These are phyloP conservation scores for Drosophila birchii DNA, from an alignment of 2,888 invertebrate species.

Conservation along the genomic window DNA sequence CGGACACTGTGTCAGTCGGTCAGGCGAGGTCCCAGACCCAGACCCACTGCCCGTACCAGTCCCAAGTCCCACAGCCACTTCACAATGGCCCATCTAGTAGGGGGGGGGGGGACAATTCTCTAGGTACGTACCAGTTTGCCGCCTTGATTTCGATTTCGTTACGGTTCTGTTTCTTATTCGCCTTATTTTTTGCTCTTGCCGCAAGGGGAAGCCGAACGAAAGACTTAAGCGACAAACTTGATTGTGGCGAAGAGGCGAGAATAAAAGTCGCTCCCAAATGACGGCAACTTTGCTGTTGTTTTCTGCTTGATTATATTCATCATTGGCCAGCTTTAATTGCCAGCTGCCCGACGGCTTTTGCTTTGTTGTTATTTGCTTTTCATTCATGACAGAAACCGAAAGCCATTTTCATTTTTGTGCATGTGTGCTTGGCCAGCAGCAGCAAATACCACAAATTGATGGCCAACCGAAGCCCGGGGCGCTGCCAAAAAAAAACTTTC, in stretches of 20 bases:
- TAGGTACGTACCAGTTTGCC: conserved; percentile 47
- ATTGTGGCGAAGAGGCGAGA: conserved; percentile 38
- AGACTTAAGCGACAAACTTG: conserved; percentile 75
- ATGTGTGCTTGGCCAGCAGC: conserved; percentile 29
- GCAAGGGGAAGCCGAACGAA: conserved; percentile 52
- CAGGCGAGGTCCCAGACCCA: conserved; percentile 44
- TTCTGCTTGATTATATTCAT: conserved; percentile 53
- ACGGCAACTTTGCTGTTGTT: conserved; percentile 20
- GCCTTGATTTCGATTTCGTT: conserved; percentile 78
- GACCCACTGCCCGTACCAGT: neutral
- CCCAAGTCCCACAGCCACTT: conserved; percentile 10
- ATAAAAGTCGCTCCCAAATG: conserved; percentile 27
- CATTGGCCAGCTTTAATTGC: conserved; percentile 61
- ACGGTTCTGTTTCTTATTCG: conserved; percentile 52
- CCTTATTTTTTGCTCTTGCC: conserved; percentile 31
- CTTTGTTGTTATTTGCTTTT: conserved; percentile 37
- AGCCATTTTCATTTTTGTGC: conserved; percentile 48
- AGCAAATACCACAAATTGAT: conserved; percentile 51
- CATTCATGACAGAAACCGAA: conserved; percentile 58
- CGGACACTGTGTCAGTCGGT: conserved; percentile 78
- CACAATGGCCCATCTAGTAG: conserved; percentile 16
- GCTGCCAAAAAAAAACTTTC: conserved; percentile 65
- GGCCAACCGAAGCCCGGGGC: conserved; percentile 41
- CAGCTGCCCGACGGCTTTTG: conserved; percentile 50
- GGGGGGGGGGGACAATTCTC: conserved; percentile 22